These are phyloP conservation scores for Notarius lentiginosus DNA, from an alignment of 2,113 vertebrate species.

Conservation along the genomic window DNA sequence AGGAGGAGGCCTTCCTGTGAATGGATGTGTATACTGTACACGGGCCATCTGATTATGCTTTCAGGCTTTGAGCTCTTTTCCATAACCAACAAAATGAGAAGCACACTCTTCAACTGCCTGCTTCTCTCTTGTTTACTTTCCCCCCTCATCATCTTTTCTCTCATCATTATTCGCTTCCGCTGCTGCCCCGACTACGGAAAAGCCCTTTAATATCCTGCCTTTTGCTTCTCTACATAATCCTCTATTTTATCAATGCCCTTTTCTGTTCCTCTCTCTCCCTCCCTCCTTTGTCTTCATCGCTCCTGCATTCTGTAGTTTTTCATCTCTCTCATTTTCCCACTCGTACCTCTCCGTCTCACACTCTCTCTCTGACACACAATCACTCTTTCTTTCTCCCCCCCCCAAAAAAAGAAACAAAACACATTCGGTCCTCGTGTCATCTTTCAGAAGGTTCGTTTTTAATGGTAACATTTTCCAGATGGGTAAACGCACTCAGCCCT, in stretches of 20 bases:
- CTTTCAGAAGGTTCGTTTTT: neutral
- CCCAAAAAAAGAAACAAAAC: neutral
- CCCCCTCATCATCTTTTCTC: conserved; percentile 17
- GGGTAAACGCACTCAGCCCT: conserved; percentile 18
- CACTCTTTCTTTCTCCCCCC: conserved; percentile 20
- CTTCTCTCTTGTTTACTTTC: conserved; percentile 11
- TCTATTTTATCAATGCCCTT: conserved; percentile 61
- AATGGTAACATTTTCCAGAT: conserved; percentile 49
- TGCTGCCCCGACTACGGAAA: conserved; percentile 54
- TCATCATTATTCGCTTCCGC: conserved; percentile 34
- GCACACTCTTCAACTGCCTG: neutral
- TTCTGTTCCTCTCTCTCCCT: conserved; percentile 29
- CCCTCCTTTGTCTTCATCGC: conserved; percentile 32
- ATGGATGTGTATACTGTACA: neutral
- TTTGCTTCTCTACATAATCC: conserved; percentile 64
- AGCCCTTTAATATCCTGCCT: conserved; percentile 53
- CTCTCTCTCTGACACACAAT: conserved; percentile 15
- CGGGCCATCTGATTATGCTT: neutral
- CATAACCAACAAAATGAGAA: neutral
- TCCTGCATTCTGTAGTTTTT: conserved; percentile 25
- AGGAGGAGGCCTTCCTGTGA: neutral
- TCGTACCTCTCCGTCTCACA: neutral
- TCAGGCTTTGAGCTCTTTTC: neutral
- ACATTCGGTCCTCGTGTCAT: conserved; percentile 9
- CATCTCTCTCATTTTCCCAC: conserved; percentile 16